phyloP scores from a whole-genome alignment of 2,888 invertebrate genomes.

The Ochlodes sylvanus region DNA sequence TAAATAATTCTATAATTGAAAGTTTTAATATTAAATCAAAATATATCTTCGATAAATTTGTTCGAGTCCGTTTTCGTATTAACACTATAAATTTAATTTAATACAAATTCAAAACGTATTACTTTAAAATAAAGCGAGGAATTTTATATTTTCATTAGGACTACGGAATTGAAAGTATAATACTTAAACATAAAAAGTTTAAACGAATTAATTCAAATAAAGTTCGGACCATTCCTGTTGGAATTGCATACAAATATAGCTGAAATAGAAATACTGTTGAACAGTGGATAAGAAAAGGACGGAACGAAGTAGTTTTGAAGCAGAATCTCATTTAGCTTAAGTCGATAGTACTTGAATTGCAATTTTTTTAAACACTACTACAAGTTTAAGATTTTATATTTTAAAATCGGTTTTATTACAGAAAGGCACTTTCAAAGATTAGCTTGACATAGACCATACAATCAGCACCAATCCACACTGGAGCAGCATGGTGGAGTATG shows the following conservation, averaged over 20 bases:
- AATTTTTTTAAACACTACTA: constrained; percentile 14
- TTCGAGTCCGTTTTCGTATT: too few species aligned
- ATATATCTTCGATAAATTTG: too few species aligned
- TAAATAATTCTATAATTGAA: too few species aligned
- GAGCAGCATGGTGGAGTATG: too few species aligned
- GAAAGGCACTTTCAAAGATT: neutral
- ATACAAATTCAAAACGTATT: too few species aligned
- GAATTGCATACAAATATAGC: constrained; percentile 27
- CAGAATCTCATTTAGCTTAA: constrained; percentile 32
- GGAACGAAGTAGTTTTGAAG: constrained; percentile 11
- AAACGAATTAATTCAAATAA: constrained; percentile 30
- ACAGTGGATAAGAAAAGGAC: constrained; percentile 19
- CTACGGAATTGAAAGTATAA: neutral
- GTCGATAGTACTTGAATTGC: constrained; percentile 22
- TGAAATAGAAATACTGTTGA: constrained; percentile 22
- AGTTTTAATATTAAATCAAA: too few species aligned
- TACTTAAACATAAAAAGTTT: constrained; percentile 21
- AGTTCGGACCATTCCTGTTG: constrained; percentile 16
- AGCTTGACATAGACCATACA: too few species aligned
- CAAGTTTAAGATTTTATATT: neutral
- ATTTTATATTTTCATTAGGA: constrained; percentile 8
- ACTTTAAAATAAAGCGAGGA: neutral
- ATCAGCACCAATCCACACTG: too few species aligned
- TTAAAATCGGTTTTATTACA: neutral
- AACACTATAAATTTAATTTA: too few species aligned